These are phyloP conservation scores for Mantis religiosa DNA, from an alignment of 2,888 invertebrate genomes.

Conservation along the genomic window DNA sequence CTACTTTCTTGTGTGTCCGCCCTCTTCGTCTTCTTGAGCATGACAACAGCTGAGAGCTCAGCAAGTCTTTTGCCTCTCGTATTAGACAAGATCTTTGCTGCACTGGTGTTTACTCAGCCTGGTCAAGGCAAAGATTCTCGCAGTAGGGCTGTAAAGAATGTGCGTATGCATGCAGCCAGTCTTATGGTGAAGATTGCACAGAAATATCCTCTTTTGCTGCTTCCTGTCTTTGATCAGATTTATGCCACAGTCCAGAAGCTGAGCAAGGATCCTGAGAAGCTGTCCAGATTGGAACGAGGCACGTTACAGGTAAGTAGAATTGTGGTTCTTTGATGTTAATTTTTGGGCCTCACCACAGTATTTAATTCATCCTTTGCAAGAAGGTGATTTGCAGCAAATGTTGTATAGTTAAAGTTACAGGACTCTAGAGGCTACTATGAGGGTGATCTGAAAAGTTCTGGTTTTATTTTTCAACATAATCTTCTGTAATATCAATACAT, in stretches of 20 bases:
- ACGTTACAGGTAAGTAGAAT: conserved; percentile 54
- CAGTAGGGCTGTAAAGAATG: conserved; percentile 74
- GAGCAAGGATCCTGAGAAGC: conserved; percentile 57
- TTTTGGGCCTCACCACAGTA: no score
- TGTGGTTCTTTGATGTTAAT: neutral
- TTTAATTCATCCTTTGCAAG: no score
- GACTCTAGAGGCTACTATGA: no score
- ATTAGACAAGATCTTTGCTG: conserved; percentile 83
- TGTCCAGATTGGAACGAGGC: conserved; percentile 78
- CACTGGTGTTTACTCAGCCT: conserved; percentile 68
- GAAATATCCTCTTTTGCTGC: conserved; percentile 77
- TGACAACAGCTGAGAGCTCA: conserved; percentile 59
- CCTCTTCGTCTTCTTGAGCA: conserved; percentile 83
- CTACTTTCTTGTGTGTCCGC: conserved; percentile 89
- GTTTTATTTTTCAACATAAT: no score
- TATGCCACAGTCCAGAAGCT: conserved; percentile 70
- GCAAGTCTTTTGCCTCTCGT: conserved; percentile 67
- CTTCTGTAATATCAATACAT: no score
- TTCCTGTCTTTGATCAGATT: conserved; percentile 84
- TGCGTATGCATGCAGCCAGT: conserved; percentile 84
- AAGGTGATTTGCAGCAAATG: no score
- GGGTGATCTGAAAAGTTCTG: no score
- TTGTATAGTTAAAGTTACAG: no score
- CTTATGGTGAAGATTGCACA: conserved; percentile 85
- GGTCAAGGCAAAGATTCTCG: conserved; percentile 63